Percentiles rank a stretch among this genome's conserved stretches.
These are phyloP conservation scores for Ceratina japonica DNA, from an alignment of 1,140 invertebrate genomes.

Conservation along the genomic window DNA sequence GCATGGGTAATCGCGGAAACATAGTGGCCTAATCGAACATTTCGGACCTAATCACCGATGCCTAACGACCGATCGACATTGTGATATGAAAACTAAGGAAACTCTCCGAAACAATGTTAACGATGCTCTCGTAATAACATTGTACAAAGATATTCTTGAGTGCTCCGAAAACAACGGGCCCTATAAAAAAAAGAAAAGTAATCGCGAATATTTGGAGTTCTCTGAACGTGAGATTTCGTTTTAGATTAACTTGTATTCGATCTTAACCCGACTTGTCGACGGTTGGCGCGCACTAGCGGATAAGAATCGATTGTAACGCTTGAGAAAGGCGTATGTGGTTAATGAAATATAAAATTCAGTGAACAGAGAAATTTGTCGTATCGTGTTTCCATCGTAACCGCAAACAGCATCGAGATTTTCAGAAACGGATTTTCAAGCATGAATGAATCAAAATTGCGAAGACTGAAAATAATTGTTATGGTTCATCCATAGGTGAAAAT, in stretches of 20 bases:
- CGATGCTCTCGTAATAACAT: background rate
- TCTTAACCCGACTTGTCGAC: constrained; percentile 31
- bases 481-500: background rate
- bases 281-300: constrained; percentile 36
- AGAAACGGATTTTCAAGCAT: constrained; percentile 25
- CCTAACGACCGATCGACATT: constrained; percentile 31
- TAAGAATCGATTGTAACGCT: constrained; percentile 56
- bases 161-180: no score
- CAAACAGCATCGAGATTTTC: background rate
- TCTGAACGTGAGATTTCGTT: constrained; percentile 42
- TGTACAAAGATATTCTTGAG: background rate
- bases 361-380: constrained; percentile 55
- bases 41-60: constrained; percentile 8
- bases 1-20: constrained; percentile 15
- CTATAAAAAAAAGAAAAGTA: background rate
- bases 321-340: constrained; percentile 30
- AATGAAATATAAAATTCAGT: constrained; percentile 67
- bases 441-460: background rate
- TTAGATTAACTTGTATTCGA: constrained; percentile 56
- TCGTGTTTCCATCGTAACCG: constrained; percentile 39
- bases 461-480: background rate
- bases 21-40: constrained; percentile 28
- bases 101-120: background rate
- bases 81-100: constrained; percentile 31
- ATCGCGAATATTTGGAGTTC: constrained; percentile 13